Conservation (phyloP, 2,113 vertebrate genomes). For the Tragelaphus buxtoni region DNA sequence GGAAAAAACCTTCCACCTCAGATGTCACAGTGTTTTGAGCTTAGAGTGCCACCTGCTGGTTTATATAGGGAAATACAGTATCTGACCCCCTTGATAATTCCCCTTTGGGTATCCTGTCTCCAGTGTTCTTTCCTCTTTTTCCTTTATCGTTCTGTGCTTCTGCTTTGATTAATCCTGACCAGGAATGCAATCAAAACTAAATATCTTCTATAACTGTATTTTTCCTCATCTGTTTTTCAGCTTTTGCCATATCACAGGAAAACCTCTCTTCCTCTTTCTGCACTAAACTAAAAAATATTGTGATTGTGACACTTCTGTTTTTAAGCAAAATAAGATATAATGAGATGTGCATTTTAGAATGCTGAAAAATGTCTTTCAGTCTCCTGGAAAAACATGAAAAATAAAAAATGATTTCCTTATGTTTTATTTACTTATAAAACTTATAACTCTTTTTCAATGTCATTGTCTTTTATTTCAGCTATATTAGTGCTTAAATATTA, state of each 20-base stretch:
- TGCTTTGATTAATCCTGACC: background rate
- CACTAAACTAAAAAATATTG: background rate
- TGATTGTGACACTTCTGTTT: background rate
- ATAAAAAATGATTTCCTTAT: background rate
- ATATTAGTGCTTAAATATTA: background rate
- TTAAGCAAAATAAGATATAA: background rate
- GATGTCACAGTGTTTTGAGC: background rate
- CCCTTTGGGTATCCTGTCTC: background rate
- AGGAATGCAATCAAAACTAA: background rate
- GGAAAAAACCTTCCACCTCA: background rate
- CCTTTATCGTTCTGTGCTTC: background rate
- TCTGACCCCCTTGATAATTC: background rate
- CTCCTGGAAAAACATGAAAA: background rate
- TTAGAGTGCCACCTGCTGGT: conserved; percentile 22
- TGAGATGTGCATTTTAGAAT: background rate
- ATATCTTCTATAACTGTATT: background rate
- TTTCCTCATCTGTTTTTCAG: background rate
- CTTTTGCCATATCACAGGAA: background rate
- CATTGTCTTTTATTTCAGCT: background rate
- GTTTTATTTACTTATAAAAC: background rate
- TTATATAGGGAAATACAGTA: background rate
- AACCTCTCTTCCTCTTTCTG: background rate
- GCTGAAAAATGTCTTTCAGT: background rate
- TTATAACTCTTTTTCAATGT: background rate
- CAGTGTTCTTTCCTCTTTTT: background rate